phyloP scores from a whole-genome alignment of 1,140 invertebrate genomes.

The Lasioglossum baleicum region DNA sequence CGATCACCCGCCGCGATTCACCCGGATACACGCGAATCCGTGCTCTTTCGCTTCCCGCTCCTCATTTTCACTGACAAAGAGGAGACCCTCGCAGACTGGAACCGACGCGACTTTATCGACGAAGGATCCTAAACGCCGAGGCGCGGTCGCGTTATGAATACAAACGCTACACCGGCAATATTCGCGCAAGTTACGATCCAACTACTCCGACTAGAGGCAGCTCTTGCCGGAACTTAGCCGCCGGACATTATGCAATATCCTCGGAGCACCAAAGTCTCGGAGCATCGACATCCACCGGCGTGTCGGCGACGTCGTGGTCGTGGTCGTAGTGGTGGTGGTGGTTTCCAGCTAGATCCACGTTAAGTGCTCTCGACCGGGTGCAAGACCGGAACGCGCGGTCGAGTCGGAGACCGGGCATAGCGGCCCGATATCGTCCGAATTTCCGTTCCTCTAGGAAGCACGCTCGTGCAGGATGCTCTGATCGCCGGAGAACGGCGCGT shows the following conservation, averaged over 20 bases:
- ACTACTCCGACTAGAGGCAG: constrained; percentile 26
- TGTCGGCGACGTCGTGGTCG: no score
- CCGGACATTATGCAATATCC: constrained; percentile 60
- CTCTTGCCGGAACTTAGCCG: constrained; percentile 44
- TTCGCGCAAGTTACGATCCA: constrained; percentile 54
- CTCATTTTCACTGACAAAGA: no score
- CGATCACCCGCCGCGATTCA: no score
- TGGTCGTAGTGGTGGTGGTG: no score
- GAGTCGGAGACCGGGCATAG: background rate
- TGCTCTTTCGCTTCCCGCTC: no score
- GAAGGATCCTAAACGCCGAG: constrained; percentile 11
- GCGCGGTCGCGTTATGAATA: constrained; percentile 35
- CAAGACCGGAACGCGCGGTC: constrained; percentile 25
- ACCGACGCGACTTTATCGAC: constrained; percentile 16
- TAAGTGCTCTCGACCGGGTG: constrained; percentile 57
- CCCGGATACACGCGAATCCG: no score
- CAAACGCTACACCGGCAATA: constrained; percentile 54
- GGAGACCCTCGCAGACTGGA: no score
- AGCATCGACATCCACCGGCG: constrained; percentile 37
- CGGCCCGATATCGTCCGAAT: constrained; percentile 58
- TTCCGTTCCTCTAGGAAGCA: no score
- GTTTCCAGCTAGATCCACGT: constrained; percentile 43
- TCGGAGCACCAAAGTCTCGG: constrained; percentile 35
- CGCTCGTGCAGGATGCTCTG: constrained; percentile 7
- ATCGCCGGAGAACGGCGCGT: constrained; percentile 36